Evolutionary conservation across 2,797 vertebrate species (phyloP).

Genomic region (Enteromius fasciolatus): DNA sequence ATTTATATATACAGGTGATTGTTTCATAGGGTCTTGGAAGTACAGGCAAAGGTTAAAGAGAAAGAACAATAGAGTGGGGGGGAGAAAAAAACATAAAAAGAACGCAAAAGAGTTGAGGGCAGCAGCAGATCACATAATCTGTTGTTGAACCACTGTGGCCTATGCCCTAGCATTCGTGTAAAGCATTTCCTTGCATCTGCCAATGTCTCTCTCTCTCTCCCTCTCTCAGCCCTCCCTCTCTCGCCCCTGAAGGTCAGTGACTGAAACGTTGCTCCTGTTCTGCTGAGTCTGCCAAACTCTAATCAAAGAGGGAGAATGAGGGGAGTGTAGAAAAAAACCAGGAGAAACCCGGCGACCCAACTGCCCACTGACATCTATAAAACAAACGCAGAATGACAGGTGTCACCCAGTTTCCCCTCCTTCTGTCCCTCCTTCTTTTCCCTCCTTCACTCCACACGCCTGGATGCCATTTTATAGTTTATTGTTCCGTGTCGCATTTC

Average conservation of each 20-base stretch:
- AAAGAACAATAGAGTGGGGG: neutral
- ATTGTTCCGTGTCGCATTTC: slow-evolving; percentile 76
- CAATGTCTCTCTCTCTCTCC: slow-evolving; percentile 32
- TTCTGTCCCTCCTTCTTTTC: slow-evolving; percentile 33
- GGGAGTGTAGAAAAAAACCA: slow-evolving; percentile 25
- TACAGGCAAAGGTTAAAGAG: slow-evolving; percentile 26
- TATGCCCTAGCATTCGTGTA: slow-evolving; percentile 40
- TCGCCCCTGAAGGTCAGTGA: slow-evolving; percentile 71
- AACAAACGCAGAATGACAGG: slow-evolving; percentile 77
- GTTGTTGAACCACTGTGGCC: slow-evolving; percentile 41
- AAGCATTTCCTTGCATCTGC: slow-evolving; percentile 39
- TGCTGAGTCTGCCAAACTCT: slow-evolving; percentile 76
- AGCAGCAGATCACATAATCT: slow-evolving; percentile 37
- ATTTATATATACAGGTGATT: slow-evolving; percentile 41
- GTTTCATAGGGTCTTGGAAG: neutral
- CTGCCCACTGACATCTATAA: slow-evolving; percentile 72
- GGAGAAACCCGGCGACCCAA: slow-evolving; percentile 63
- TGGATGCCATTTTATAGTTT: slow-evolving; percentile 75
- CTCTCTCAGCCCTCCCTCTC: slow-evolving; percentile 29
- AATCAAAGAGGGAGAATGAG: slow-evolving; percentile 27
- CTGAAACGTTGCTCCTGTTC: slow-evolving; percentile 68
- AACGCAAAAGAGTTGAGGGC: slow-evolving; percentile 7
- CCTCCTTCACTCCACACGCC: slow-evolving; percentile 29
- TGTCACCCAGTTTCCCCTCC: slow-evolving; percentile 63
- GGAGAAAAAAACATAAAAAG: neutral